These are phyloP conservation scores for Squalus acanthias DNA, from an alignment of 2,797 vertebrate species.

Conservation along the genomic window DNA sequence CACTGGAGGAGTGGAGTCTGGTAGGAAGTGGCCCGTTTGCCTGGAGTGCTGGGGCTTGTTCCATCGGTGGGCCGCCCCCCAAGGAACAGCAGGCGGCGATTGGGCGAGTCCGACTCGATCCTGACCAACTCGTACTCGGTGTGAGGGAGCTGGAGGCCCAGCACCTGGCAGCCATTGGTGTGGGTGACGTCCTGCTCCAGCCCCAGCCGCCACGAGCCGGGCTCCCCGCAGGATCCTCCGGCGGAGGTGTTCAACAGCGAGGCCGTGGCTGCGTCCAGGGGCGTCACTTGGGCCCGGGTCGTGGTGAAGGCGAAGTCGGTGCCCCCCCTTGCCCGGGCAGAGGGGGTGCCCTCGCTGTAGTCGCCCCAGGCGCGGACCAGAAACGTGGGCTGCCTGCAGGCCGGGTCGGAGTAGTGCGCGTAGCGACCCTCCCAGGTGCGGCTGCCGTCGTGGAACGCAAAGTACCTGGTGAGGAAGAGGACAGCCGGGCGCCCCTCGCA, in stretches of 20 bases:
- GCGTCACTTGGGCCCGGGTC: slow-evolving; percentile 64
- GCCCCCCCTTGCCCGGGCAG: slow-evolving; percentile 60
- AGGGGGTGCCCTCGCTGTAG: slow-evolving; percentile 68
- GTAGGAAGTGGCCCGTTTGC: slow-evolving; percentile 76
- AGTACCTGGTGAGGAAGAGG: slow-evolving; percentile 79
- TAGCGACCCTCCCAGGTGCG: slow-evolving; percentile 77
- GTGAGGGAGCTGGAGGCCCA: slow-evolving; percentile 82
- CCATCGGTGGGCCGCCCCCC: slow-evolving; percentile 81
- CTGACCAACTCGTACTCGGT: slow-evolving; percentile 84
- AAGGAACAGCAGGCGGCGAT: slow-evolving; percentile 67
- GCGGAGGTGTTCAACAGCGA: slow-evolving; percentile 67
- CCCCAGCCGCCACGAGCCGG: slow-evolving; percentile 63
- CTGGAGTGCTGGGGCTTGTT: slow-evolving; percentile 69
- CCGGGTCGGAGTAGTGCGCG: slow-evolving; percentile 74
- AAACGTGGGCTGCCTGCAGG: slow-evolving; percentile 73
- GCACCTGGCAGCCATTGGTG: slow-evolving; percentile 68
- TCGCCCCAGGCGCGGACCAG: slow-evolving; percentile 68
- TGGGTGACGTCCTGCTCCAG: slow-evolving; percentile 72
- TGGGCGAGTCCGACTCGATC: slow-evolving; percentile 63
- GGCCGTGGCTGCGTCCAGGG: slow-evolving; percentile 60
- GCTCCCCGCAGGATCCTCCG: slow-evolving; percentile 66
- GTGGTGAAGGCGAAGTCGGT: slow-evolving; percentile 77
- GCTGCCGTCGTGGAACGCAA: slow-evolving; percentile 64
- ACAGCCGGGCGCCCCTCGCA: slow-evolving; percentile 75
- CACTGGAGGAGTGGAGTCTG: slow-evolving; percentile 78